Percentiles rank a stretch among this genome's conserved stretches.
phyloP scores from a whole-genome alignment of 30 jellyfish, hydroid and myxozoan genomes.

The Chironex yamaguchii region DNA sequence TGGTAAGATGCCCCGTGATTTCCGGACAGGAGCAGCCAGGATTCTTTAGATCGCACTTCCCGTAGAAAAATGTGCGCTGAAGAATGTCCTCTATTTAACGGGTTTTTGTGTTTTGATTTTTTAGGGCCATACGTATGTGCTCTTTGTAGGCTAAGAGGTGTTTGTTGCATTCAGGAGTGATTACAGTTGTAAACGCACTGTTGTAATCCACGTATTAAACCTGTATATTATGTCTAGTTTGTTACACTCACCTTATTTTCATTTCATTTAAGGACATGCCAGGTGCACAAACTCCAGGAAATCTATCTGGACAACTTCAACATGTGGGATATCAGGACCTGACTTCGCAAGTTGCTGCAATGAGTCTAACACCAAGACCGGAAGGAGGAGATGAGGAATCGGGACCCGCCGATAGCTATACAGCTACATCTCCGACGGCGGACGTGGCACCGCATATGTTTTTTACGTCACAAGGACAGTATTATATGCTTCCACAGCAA shows the following conservation, averaged over 20 bases:
- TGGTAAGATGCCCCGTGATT: no score
- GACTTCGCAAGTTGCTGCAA: slow-evolving; percentile 47
- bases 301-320: background rate
- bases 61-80: no score
- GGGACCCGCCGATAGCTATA: slow-evolving; percentile 53
- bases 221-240: no score
- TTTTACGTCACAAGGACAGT: slow-evolving; percentile 62
- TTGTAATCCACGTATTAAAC: no score
- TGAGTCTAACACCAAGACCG: slow-evolving; percentile 57
- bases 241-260: background rate
- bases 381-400: slow-evolving; percentile 52
- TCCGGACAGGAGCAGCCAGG: no score
- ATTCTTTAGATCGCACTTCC: no score
- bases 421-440: slow-evolving; percentile 70
- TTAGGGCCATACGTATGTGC: no score
- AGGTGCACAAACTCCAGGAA: background rate
- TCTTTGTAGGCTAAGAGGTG: no score
- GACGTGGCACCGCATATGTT: slow-evolving; percentile 37
- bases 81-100: no score
- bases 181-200: no score
- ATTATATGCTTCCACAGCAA: slow-evolving; percentile 47
- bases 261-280: background rate
- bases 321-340: slow-evolving; percentile 51
- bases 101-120: no score
- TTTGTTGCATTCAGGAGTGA: no score